Evolutionary conservation across 1,140 invertebrate species (phyloP), one percentile per base, ranked within the genome.

Genomic region (Atta cephalotes): DNA sequence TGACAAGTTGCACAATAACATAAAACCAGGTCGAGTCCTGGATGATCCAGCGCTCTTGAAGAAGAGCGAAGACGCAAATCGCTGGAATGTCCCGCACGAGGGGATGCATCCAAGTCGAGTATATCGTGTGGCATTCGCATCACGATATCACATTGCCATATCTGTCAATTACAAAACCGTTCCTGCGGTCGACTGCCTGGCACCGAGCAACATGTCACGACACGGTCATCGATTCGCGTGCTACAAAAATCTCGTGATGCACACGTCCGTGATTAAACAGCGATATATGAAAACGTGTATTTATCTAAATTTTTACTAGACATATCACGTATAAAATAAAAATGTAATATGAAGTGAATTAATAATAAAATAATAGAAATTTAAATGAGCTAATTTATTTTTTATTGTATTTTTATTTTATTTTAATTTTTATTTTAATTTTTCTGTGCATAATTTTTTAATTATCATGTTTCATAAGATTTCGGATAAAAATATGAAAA

Each of bases 141-240:
- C 84, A 88, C 78, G 91, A 91, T 92, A 89, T 92, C 92, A 74
- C 88, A 90, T 93, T 92, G 92, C 91, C 85, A 89, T 92, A 93
- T 90, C 92, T 92, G 92, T 88, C 91, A 93, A 93, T 93, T 92
- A 92, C 91, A 88, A 91, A 93, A 92, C 89, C 90, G 77, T 90
- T 92, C 85, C 91, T 89, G 92, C 89, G 89, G 89, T 90, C 74
- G 81, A 60, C 87, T 87, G 56, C 18, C 74, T 81, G 45, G 31
- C 76, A 81, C 90, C 90, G 89, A 90, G 66, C 87, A 78, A 88
- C 89, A 74, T 86, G 72, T 76, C 81, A 72, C 85, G 87, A 90
- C 89, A 88, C 89, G 89, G 88, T 87, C 88, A 87, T 89, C 89
- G 89, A 84, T 85, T 90, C 21, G 53, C 39, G 45, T 49, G 56